Base-by-base conservation (phyloP, 1,140 invertebrate genomes). In the Bradysia coprophila region DNA sequence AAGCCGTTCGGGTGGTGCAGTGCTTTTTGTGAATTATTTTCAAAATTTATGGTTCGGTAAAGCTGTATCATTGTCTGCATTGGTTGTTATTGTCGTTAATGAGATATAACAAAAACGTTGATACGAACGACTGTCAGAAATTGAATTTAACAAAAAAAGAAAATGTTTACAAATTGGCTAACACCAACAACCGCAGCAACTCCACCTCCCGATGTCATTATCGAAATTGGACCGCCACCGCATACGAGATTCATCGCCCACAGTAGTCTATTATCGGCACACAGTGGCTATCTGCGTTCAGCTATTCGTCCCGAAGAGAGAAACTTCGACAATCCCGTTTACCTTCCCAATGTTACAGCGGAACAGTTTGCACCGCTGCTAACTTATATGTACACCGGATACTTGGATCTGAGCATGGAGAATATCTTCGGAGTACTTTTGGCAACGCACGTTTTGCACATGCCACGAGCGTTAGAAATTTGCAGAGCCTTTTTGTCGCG, bases 301-400 rank as follows among this genome's bases (percentile, higher is more conserved):
- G 62, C 69, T 21, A 59, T 74, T 11, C 50, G 56, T 1, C 36
- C 58, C 42, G 57, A 57, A 41, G 58, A 60, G 21, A 16, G 36
- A 10, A 38, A 18, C 4, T 49, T 57, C 55, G 45, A 57, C 57
- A 41, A 10, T 16, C 36, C 36, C 3, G 21, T 38, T 38, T 38
- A 38, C 21, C 4, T 38, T 20, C 36, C 36, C 5, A 73, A 72
- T 49, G 63, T 78, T 0, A 70, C 62, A 2, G 69, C 76, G 2
- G 76, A 80, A 44, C 75, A 76, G 34, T 84, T 83, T 50, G 75
- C 75, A 1, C 75, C 76, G 0, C 52, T 84, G 2, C 61, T 83
- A 2, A 75, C 76, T 9, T 82, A 78, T 55, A 81, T 83, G 77
- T 81, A 81, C 58, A 81, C 78, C 2, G 79, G 79, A 1, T 73